Evolutionary conservation across 2,797 vertebrate genomes (phyloP), one percentile per base, ranked within the genome.

Genomic region (Lycodopsis pacificus): DNA sequence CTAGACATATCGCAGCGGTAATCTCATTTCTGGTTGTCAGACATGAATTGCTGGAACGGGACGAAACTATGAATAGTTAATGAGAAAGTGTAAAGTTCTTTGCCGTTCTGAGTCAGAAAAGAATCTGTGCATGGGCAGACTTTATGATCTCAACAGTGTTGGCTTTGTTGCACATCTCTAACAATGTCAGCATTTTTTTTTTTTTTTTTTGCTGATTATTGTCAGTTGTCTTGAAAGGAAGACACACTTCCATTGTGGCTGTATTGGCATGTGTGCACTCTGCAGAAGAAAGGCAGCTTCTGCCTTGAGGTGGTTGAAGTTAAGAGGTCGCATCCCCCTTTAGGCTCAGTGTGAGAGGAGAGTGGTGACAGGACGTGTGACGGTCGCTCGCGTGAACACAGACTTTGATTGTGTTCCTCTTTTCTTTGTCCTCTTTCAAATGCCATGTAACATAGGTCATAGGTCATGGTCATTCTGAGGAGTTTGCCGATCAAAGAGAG

Each of bases 21-120:
- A 89, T 89, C 86, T 89, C 66, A 82, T 86, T 84, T 88, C 71
- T 85, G 69, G 58, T 83, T 86, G 86, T 88, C 82, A 84, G 84
- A 84, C 81, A 84, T 79, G 71, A 85, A 90, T 87, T 77, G 80
- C 63, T 76, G 79, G 73, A 91, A 82, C 68, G 46, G 63, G 65
- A 76, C 75, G 71, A 86, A 85, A 81, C 63, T 54, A 73, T 83
- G 84, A 90, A 88, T 86, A 85, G 76, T 82, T 87, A 84, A 89
- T 82, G 80, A 84, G 79, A 65, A 57, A 17, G 27, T 57, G 25
- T 32, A 4, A 91, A 89, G 76, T 64, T 72, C 73, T 69, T 82
- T 76, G 81, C 63, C 65, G 64, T 71, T 74, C 11, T 54, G 73
- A 67, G 61, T 76, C 53, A 30, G 36, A 74, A 75, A 75, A 82